Conservation (phyloP, 2,797 vertebrate genomes). For the Silurus lanzhouensis region DNA sequence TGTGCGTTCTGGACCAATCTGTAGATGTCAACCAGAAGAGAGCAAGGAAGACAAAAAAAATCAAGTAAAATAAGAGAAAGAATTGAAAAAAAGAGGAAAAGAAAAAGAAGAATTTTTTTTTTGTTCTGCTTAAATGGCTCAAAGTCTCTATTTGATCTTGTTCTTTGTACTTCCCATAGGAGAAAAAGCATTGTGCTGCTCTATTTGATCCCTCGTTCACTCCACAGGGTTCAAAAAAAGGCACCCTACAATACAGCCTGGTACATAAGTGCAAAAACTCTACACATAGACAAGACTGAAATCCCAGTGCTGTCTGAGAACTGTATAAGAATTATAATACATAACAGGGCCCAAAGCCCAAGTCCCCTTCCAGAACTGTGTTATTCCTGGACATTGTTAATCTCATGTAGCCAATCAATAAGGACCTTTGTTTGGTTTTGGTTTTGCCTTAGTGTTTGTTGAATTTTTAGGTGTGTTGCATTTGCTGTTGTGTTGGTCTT, state of each 20-base stretch:
- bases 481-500: background rate
- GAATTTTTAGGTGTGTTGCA: background rate
- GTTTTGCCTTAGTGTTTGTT: background rate
- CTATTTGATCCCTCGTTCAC: conserved; percentile 20
- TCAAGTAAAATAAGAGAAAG: background rate
- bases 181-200: conserved; percentile 21
- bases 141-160: conserved; percentile 25
- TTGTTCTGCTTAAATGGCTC: background rate
- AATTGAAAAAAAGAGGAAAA: background rate
- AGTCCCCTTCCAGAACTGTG: background rate
- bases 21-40: background rate
- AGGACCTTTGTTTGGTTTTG: background rate
- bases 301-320: conserved; percentile 17
- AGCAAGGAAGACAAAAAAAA: background rate
- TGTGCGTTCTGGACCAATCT: no score
- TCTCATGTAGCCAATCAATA: background rate
- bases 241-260: background rate
- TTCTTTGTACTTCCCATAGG: conserved; percentile 20
- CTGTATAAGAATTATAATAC: conserved; percentile 16
- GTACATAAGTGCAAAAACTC: conserved; percentile 17
- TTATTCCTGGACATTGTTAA: background rate
- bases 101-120: background rate
- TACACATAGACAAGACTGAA: conserved; percentile 16
- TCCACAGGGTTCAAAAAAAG: conserved; percentile 8
- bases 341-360: background rate